Conservation (phyloP, 2,888 invertebrate genomes). For the Merodon equestris region DNA sequence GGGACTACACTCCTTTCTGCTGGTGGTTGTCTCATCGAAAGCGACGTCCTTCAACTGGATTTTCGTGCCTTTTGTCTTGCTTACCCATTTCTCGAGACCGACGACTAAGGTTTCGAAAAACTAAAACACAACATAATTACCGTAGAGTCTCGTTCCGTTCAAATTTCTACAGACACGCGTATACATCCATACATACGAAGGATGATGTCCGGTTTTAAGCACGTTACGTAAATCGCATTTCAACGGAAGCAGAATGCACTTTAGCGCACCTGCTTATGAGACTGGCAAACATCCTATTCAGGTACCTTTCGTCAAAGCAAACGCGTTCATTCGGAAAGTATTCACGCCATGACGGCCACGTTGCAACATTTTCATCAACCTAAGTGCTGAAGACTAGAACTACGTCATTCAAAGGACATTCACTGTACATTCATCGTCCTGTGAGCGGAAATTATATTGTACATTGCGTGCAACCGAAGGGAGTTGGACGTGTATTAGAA, state of each 20-base stretch:
- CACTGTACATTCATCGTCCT: conserved; percentile 14
- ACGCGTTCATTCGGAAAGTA: conserved; percentile 49
- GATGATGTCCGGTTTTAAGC: too few relatives aligned
- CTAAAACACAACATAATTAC: too few relatives aligned
- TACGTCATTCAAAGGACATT: conserved; percentile 16
- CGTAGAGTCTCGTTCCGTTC: too few relatives aligned
- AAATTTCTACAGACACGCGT: too few relatives aligned
- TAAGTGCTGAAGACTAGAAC: conserved; percentile 17
- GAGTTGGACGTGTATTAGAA: neutral
- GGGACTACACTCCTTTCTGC: neutral
- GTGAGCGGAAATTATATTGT: neutral
- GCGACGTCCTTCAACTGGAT: neutral
- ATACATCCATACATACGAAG: too few relatives aligned
- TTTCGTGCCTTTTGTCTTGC: too few relatives aligned
- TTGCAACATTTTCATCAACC: conserved; percentile 33
- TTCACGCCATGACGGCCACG: conserved; percentile 37
- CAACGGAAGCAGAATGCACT: too few relatives aligned
- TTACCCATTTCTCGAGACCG: conserved; percentile 38
- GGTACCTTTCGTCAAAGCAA: conserved; percentile 18
- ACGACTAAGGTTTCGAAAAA: too few relatives aligned
- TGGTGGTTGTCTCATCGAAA: too few relatives aligned
- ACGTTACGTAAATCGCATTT: too few relatives aligned
- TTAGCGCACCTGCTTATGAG: neutral
- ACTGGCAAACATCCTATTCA: conserved; percentile 31
- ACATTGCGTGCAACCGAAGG: conserved; percentile 23